phyloP scores from a whole-genome alignment of 2,797 vertebrate genomes.

The Oreonectes daqikongensis region DNA sequence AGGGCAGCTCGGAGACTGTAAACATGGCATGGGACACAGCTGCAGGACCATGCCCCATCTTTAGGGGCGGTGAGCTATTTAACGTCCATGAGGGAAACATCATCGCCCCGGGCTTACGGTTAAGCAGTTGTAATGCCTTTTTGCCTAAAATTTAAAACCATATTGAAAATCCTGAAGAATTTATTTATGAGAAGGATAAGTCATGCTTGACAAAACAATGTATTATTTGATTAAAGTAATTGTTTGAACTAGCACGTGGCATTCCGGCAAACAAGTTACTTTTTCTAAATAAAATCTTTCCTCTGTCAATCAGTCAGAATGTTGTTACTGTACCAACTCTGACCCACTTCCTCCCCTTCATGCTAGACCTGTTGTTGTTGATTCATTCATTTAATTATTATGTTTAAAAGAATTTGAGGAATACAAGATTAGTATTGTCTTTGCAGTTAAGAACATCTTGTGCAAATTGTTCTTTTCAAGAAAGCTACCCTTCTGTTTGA shows the following conservation, averaged over 20 bases:
- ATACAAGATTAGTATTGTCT: slow-evolving; percentile 1
- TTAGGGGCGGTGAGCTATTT: slow-evolving; percentile 44
- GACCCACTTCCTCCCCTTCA: no score
- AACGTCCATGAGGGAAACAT: slow-evolving; percentile 49
- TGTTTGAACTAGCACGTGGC: not conserved
- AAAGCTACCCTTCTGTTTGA: slow-evolving; percentile 41
- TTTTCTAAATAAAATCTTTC: no score
- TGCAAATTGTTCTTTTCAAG: not conserved
- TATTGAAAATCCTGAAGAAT: not conserved
- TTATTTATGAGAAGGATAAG: slow-evolving; percentile 18
- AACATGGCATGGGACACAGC: slow-evolving; percentile 71
- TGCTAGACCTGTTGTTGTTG: not conserved
- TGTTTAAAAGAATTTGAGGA: not conserved
- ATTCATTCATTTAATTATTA: not conserved
- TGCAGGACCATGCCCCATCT: slow-evolving; percentile 47
- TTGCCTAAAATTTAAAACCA: slow-evolving; percentile 19
- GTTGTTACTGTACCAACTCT: not conserved
- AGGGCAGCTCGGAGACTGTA: slow-evolving; percentile 82
- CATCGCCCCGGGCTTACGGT: slow-evolving; percentile 36
- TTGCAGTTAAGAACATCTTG: not conserved
- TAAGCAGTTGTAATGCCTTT: slow-evolving; percentile 24
- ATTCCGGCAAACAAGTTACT: no score
- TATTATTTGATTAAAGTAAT: not conserved
- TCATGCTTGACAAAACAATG: not conserved
- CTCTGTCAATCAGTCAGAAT: no score